Evolutionary conservation across 1,140 invertebrate species (phyloP), one percentile per base, ranked within the genome.

Genomic region (Aphelinus atriplicis): DNA sequence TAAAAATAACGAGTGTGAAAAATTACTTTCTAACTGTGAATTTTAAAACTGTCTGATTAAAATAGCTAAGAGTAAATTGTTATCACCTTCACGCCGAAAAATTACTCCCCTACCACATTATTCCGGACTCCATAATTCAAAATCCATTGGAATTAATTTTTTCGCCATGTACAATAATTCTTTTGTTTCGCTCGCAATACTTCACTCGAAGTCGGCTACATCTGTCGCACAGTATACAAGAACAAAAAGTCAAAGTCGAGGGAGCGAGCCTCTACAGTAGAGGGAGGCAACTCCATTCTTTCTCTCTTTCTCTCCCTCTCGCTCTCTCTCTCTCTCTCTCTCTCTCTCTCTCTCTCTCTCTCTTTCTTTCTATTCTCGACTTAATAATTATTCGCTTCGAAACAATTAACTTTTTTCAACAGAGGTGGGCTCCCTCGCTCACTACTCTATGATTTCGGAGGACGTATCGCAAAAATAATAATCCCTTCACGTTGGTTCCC

Each of bases 361-460:
- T n/a, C 5, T 9, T 51, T 3, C 5, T 74, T 45, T 5, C 26
- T 47, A 9, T 55, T 26, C 43, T 10, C 46, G 68, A 77, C 73
- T 80, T 80, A 82, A 83, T 84, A 84, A 84, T 84, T 84, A 84
- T 82, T 83, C 71, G 76, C 78, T 66, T 78, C 81, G 70, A 76
- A 80, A 82, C 80, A 80, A 84, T 84, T 84, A 84, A 84, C 83
- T 84, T 84, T 81, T 84, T 81, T 83, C 75, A 62, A 51, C 3
- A 47, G 71, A 65, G 55, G 66, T 79, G 79, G 78, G 77, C 46
- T 68, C 79, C 76, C 68, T 78, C 78, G 76, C 57, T 66, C 77
- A 77, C 80, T 80, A 80, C 83, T 84, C 82, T 84, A 84, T 82
- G 82, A 84, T 84, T 84, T 84, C 78, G 81, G 79, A 81, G 78